Conservation (phyloP, 2,113 vertebrate species). For the Tauraco erythrolophus region DNA sequence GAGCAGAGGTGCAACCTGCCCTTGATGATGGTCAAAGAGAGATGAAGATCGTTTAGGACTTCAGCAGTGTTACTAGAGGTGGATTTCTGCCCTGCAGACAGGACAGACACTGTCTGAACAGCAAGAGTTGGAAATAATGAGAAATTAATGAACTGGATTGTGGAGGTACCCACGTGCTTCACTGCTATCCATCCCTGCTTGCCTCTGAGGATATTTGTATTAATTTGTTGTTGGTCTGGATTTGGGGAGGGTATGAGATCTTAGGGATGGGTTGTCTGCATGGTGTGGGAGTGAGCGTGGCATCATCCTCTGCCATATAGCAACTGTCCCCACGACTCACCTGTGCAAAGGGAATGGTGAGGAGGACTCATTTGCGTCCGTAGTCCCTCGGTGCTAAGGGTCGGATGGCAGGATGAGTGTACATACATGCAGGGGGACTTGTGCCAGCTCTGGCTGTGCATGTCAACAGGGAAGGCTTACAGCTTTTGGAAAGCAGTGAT, state of each 20-base stretch:
- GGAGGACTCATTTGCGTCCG: too few species aligned
- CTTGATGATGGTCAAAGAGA: not conserved
- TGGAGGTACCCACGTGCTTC: not conserved
- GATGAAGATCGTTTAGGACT: not conserved
- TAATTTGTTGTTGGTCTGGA: not conserved
- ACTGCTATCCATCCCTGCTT: not conserved
- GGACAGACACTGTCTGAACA: not conserved
- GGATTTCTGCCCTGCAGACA: not conserved
- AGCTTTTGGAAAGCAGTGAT: not conserved
- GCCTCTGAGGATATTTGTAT: not conserved
- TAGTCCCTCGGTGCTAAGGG: fast-evolving
- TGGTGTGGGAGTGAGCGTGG: not conserved
- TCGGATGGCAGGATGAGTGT: fast-evolving
- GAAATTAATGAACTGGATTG: not conserved
- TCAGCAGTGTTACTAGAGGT: not conserved
- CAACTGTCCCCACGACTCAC: not conserved
- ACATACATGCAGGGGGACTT: not conserved
- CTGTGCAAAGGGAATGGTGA: not conserved
- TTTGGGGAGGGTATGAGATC: not conserved
- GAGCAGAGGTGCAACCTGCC: not conserved
- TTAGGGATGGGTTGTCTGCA: not conserved
- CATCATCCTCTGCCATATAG: fast-evolving
- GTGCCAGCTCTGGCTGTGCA: fast-evolving
- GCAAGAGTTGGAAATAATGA: not conserved
- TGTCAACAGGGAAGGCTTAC: fast-evolving